Evolutionary conservation across 1,140 invertebrate genomes (phyloP).

Genomic region (Eriosoma lanigerum): DNA sequence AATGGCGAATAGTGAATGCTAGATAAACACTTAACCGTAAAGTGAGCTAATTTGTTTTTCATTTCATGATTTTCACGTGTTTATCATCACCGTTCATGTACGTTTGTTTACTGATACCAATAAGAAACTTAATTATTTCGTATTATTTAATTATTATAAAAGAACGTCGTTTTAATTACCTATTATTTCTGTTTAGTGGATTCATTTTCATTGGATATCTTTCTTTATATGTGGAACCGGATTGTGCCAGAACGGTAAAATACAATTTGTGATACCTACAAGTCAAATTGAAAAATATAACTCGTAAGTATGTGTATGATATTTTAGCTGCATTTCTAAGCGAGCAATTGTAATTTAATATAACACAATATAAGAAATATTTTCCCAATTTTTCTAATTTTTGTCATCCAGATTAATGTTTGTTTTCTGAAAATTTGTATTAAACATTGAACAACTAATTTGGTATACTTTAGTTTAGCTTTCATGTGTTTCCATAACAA

Average conservation of each 20-base stretch:
- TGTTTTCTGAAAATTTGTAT: slow-evolving; percentile 18
- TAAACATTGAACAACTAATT: not conserved
- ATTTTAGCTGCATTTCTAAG: not conserved
- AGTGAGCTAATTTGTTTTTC: not conserved
- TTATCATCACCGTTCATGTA: not conserved
- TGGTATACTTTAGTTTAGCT: not conserved
- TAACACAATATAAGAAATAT: not conserved
- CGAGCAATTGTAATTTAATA: not conserved
- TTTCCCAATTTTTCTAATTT: not conserved
- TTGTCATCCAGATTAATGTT: not conserved
- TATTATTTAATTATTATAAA: too few species aligned
- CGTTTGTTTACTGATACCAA: not conserved
- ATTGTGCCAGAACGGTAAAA: not conserved
- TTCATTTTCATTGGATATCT: not conserved
- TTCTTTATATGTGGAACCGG: not conserved
- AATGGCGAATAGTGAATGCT: not conserved
- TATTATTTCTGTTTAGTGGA: not conserved
- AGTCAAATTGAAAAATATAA: too few species aligned
- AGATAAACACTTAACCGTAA: too few species aligned
- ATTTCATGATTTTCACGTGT: not conserved
- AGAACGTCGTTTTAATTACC: not conserved
- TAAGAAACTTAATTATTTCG: too few species aligned
- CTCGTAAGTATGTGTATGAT: not conserved
- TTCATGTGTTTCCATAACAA: not conserved
- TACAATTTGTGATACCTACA: not conserved